Evolutionary conservation across 2,113 vertebrate genomes (phyloP).

Genomic region (Acrocephalus kingi): DNA sequence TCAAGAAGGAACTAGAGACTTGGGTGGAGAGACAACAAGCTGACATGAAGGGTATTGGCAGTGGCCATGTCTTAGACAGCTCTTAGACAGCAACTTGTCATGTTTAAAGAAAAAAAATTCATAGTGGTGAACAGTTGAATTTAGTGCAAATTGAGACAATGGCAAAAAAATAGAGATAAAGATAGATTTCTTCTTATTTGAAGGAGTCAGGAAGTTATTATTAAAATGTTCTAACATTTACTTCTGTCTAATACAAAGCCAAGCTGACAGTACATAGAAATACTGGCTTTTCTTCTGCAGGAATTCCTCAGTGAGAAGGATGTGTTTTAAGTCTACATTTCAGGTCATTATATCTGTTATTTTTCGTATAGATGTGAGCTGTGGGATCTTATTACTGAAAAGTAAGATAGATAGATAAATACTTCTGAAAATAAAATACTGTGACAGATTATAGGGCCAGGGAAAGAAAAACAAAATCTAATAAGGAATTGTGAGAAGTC

Average conservation of each 20-base stretch:
- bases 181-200: not conserved
- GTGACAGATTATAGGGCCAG: not conserved
- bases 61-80: not conserved
- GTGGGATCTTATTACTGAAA: conserved; percentile 8
- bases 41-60: not conserved
- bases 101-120: not conserved
- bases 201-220: not conserved
- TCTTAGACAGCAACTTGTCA: not conserved
- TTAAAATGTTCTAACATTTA: not conserved
- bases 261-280: not conserved
- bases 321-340: not conserved
- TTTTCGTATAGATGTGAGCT: not conserved
- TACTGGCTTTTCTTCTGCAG: not conserved
- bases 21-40: not conserved
- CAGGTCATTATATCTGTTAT: not conserved
- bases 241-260: not conserved
- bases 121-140: not conserved
- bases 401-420: not conserved
- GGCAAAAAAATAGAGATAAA: rapidly evolving
- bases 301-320: not conserved
- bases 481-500: not conserved
- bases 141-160: not conserved
- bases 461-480: not conserved
- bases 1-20: not conserved
- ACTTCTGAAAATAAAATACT: not conserved